phyloP scores from a whole-genome alignment of 2,797 vertebrate species.

The Lateolabrax maculatus region DNA sequence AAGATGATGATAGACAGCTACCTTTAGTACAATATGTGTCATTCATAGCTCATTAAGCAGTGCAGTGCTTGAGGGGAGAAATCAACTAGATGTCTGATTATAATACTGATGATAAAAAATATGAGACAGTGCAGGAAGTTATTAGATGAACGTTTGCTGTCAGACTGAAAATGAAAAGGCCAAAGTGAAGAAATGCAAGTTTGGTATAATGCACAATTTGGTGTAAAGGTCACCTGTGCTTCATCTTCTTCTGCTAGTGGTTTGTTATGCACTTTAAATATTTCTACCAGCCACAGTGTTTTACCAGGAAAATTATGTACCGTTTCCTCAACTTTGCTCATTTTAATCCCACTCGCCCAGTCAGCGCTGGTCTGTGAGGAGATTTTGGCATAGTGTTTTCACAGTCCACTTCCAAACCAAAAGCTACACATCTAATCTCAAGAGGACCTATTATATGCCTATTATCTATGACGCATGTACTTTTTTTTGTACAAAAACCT shows the following conservation, averaged over 20 bases:
- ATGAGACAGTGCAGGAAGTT: constrained; percentile 17
- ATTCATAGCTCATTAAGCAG: constrained; percentile 76
- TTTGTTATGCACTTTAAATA: constrained; percentile 19
- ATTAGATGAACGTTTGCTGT: constrained; percentile 31
- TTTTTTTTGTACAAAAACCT: neutral
- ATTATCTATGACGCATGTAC: neutral
- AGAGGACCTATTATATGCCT: neutral
- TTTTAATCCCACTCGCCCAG: constrained; percentile 11
- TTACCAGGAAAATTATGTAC: constrained; percentile 1
- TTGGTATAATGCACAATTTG: constrained; percentile 7
- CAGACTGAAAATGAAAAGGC: neutral
- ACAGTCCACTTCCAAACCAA: neutral
- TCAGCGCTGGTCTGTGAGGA: too few species aligned
- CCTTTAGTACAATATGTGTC: constrained; percentile 65
- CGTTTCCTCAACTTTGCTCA: constrained; percentile 4
- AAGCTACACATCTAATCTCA: too few species aligned
- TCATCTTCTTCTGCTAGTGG: neutral
- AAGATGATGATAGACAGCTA: constrained; percentile 62
- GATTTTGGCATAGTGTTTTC: too few species aligned
- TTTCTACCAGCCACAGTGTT: constrained; percentile 16
- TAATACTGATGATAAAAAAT: constrained; percentile 66
- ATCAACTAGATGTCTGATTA: constrained; percentile 69
- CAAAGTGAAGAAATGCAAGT: constrained; percentile 12
- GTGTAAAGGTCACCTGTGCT: constrained; percentile 32
- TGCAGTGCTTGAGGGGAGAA: constrained; percentile 55